Evolutionary conservation across 2,113 vertebrate genomes (phyloP).

Genomic region (Fregata magnificens): DNA sequence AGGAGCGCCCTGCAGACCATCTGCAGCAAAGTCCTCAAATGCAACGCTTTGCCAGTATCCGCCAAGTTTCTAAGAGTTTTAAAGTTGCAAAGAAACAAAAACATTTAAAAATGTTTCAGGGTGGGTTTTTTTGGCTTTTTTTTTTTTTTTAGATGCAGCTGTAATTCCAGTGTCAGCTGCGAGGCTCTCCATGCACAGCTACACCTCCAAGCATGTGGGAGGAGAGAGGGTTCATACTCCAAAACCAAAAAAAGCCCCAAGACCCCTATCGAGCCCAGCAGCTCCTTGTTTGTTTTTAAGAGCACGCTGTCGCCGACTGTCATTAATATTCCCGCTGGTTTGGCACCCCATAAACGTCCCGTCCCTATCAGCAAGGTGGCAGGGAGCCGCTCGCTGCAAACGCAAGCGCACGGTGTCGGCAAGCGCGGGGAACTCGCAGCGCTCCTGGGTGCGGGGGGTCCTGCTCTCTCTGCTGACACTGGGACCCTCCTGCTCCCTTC

Average conservation of each 20-base stretch:
- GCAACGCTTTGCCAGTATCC: rapidly evolving
- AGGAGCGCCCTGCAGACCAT: too few species aligned
- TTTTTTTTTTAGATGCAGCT: not conserved
- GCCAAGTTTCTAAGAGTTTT: not conserved
- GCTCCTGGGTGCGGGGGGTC: not conserved
- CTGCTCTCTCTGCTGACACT: not conserved
- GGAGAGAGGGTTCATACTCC: not conserved
- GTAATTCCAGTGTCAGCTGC: rapidly evolving
- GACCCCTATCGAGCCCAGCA: not conserved
- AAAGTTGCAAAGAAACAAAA: not conserved
- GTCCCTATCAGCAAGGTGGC: not conserved
- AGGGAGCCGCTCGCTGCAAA: not conserved
- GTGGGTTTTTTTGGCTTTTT: rapidly evolving
- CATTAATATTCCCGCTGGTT: not conserved
- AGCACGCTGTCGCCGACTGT: rapidly evolving
- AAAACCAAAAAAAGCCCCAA: not conserved
- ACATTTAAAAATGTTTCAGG: not conserved
- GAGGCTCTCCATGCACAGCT: not conserved
- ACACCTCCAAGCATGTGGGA: not conserved
- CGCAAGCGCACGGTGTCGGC: rapidly evolving
- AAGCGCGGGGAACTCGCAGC: rapidly evolving
- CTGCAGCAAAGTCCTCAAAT: not conserved
- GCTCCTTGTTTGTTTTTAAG: not conserved
- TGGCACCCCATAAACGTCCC: not conserved
- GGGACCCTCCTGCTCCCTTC: not conserved